A percentile compares a stretch with the other conserved stretches of the same genome.
Evolutionary conservation across 2,888 invertebrate species (phyloP).

Genomic region (Drosophila barbarae): DNA sequence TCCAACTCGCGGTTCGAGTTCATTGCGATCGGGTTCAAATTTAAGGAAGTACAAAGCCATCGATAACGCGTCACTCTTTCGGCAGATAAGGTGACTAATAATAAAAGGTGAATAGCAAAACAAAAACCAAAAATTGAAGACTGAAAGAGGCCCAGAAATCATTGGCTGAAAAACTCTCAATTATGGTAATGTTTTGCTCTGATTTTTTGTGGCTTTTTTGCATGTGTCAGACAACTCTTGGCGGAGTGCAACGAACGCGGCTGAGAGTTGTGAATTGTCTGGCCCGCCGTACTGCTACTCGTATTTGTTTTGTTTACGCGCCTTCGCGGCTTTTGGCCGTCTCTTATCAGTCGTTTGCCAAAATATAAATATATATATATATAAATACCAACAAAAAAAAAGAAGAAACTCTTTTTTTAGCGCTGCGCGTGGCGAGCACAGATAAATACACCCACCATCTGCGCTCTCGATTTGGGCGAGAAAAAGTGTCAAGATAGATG

Average conservation of each 20-base stretch:
- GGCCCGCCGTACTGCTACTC: constrained; percentile 35
- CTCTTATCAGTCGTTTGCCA: constrained; percentile 65
- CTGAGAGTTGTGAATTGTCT: constrained; percentile 12
- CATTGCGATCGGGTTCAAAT: constrained; percentile 60
- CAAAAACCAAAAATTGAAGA: constrained; percentile 11
- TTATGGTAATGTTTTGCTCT: constrained; percentile 28
- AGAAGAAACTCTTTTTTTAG: constrained; percentile 9
- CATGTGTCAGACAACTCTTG: constrained; percentile 51
- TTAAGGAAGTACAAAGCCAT: constrained; percentile 61
- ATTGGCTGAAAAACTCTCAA: constrained; percentile 19
- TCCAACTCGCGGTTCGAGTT: constrained; percentile 54
- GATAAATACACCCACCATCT: constrained; percentile 26
- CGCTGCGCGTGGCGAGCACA: constrained; percentile 17
- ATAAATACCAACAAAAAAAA: constrained; percentile 1
- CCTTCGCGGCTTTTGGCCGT: constrained; percentile 38
- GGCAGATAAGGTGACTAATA: constrained; percentile 35
- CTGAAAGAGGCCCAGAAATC: constrained; percentile 20
- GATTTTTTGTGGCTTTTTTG: constrained; percentile 31
- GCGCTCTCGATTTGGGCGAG: background rate
- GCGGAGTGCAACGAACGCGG: constrained; percentile 66
- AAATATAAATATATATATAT: constrained; percentile 42
- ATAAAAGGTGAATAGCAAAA: constrained; percentile 19
- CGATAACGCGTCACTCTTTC: constrained; percentile 43
- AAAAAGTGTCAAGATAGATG: constrained; percentile 18
- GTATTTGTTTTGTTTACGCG: constrained; percentile 59